phyloP scores from a whole-genome alignment of 2,113 vertebrate species.

The Platysternon megacephalum region DNA sequence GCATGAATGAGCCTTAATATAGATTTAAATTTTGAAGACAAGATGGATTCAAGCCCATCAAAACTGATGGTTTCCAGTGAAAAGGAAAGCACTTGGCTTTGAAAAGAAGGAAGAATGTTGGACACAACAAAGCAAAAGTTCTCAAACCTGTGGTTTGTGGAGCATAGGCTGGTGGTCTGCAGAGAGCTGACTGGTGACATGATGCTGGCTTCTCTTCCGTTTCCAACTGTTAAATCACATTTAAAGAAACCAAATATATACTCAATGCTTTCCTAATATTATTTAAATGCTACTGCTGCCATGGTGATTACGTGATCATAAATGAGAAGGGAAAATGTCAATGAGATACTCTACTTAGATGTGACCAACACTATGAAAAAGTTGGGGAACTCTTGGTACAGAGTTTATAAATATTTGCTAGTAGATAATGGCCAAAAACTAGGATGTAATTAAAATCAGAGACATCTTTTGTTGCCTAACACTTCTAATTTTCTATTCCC shows the following conservation, averaged over 20 bases:
- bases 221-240: not conserved
- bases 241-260: not conserved
- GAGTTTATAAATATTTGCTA: not conserved
- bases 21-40: accelerated
- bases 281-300: not conserved
- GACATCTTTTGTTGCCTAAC: not conserved
- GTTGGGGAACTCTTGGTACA: not conserved
- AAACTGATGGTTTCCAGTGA: not conserved
- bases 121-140: not conserved
- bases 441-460: not conserved
- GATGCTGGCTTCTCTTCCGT: not conserved
- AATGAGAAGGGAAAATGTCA: not conserved
- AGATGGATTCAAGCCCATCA: accelerated
- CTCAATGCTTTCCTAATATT: not conserved
- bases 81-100: not conserved
- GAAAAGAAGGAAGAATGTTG: not conserved
- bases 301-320: not conserved
- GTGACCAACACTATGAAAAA: not conserved
- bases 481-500: not conserved
- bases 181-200: not conserved
- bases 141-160: not conserved
- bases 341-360: not conserved
- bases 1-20: not conserved
- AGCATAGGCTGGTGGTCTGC: not conserved
- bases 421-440: not conserved